Evolutionary conservation across 1,140 invertebrate genomes (phyloP).

Genomic region (Zaprionus lachaisei): DNA sequence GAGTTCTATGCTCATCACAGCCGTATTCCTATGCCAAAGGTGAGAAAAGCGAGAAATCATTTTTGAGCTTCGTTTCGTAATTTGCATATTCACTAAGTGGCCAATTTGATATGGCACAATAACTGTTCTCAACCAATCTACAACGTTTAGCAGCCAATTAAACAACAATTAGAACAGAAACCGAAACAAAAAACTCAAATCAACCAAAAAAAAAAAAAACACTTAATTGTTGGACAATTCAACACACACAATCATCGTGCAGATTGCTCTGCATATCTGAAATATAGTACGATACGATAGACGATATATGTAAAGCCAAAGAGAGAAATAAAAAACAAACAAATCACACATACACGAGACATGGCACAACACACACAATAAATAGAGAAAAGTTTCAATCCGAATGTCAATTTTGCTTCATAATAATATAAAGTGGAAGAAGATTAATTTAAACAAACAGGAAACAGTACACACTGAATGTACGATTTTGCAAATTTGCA

Average conservation of each 20-base stretch:
- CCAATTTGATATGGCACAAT: conserved; percentile 22
- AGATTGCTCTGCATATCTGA: conserved; percentile 19
- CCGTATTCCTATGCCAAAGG: conserved; percentile 85
- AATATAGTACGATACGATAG: not conserved
- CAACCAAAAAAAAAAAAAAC: conserved; percentile 29
- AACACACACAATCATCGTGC: conserved; percentile 37
- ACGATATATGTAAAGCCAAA: conserved; percentile 15
- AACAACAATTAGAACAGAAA: conserved; percentile 32
- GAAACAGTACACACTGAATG: not conserved
- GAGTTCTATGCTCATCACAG: conserved; percentile 87
- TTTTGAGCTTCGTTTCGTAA: conserved; percentile 34
- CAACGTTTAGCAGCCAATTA: conserved; percentile 73
- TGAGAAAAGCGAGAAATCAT: conserved; percentile 63
- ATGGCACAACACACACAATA: conserved; percentile 30
- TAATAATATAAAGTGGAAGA: not conserved
- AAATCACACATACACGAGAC: conserved; percentile 21
- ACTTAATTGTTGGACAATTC: not conserved
- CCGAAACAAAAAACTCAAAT: conserved; percentile 41
- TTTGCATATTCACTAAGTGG: conserved; percentile 15
- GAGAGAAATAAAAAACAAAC: conserved; percentile 18
- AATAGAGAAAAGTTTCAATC: conserved; percentile 19
- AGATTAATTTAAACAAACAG: conserved; percentile 16
- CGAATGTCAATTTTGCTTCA: conserved; percentile 78
- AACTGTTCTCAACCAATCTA: conserved; percentile 42
- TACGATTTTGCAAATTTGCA: not conserved